Evolutionary conservation across 2,888 invertebrate genomes (phyloP), one percentile per base, ranked within the genome.

Genomic region (Mactromeris polynyma): DNA sequence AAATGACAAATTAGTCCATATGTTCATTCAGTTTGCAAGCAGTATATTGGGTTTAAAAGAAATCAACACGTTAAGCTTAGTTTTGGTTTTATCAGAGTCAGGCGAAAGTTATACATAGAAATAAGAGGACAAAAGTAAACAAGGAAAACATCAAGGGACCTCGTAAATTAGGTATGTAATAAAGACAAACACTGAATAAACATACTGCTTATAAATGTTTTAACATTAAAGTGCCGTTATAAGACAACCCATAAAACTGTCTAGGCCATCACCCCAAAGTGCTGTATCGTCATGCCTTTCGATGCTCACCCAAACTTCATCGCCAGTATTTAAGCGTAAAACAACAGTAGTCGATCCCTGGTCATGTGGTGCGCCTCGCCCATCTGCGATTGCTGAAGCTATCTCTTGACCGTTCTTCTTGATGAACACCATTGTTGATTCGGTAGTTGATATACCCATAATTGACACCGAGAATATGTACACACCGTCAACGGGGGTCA

Each of bases 401-500:
- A 79, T n/a, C 26, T 40, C 79, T 26, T 79, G n/a, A 14, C 40
- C 40, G n/a, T 79, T 79, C 26, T 79, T 79, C 42, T 26, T 79
- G 0, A 79, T 40, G 26, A 40, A 42, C 3, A 79, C 42, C 40
- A 42, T 42, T 26, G 40, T 79, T 42, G 40, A 40, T 14, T 79
- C 40, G 21, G 2, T 33, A 19, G 33, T 11, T 36, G 2, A 4
- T 11, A 38, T 0, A 46, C n/a, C 33, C 73, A 83, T 73, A 1
- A 83, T 46, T 2, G 83, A 83, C 21, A 83, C 83, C 4, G 83
- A 83, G 73, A 83, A 83, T 11, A 83, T 73, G 33, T 83, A 83
- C 21, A 83, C 17, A 31, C 83, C 83, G 0, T 17, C 6, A 26
- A 42, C 31, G 6, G 38, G 42, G 6, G 83, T 73, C 3, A 73